phyloP scores from a whole-genome alignment of 2,797 vertebrate species.

The Falco berigora region DNA sequence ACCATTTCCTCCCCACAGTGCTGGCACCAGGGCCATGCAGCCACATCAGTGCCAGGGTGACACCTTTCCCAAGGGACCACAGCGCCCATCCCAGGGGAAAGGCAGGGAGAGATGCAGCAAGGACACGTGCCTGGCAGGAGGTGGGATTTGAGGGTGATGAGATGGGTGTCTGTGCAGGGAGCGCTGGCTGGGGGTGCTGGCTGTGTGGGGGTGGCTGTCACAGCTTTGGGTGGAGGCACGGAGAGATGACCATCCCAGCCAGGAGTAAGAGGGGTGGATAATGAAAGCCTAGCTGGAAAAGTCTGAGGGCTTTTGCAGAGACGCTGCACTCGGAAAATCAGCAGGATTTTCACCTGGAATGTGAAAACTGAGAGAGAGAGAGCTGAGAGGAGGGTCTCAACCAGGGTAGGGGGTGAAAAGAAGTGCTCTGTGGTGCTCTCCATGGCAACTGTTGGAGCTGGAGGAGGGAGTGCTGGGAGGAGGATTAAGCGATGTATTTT shows the following conservation, averaged over 20 bases:
- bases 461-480: neutral
- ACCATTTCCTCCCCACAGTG: neutral
- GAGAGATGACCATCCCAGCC: neutral
- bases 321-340: neutral
- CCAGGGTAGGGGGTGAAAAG: neutral
- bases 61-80: neutral
- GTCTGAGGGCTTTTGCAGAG: neutral
- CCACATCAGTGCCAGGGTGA: neutral
- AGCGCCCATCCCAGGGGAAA: neutral
- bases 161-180: rapidly evolving
- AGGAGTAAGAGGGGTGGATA: neutral
- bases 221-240: neutral
- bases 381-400: neutral
- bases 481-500: neutral
- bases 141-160: neutral
- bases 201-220: neutral
- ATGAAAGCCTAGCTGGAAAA: neutral
- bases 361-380: neutral
- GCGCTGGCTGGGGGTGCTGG: neutral
- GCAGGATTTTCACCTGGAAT: neutral
- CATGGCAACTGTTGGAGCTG: neutral
- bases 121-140: rapidly evolving
- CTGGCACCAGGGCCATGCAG: rapidly evolving
- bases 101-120: neutral
- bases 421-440: neutral